Base-by-base conservation (phyloP, 2,797 vertebrate genomes). In the Notamacropus eugenii region DNA sequence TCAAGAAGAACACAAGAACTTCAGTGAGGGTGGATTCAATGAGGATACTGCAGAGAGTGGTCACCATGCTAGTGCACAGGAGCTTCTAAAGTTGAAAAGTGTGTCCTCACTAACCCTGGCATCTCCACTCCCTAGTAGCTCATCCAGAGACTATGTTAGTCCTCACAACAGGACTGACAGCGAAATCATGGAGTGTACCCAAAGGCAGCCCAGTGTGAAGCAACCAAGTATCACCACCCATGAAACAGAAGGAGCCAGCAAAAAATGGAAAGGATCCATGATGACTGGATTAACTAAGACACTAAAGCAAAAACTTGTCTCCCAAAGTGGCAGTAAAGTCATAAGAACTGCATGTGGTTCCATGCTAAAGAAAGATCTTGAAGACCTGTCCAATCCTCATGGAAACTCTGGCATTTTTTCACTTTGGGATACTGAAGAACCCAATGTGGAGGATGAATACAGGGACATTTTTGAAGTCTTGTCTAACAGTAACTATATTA, bases 21-120 rank as follows among this genome's bases (percentile, higher is more conserved):
- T 97, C 57, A 96, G 94, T n/a, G 98, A 99, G 97, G 98, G 98
- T 97, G 98, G 98, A 54, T 98, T 98, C 95, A 98, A 98, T 67
- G 98, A 99, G 97, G 98, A 98, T 28, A 94, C 98, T 93, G 87
- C 97, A 55, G 98, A 98, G 1, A 93, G 96, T 4, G 98, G 98
- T 67, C 94, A 91, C 91, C 93, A 52, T 31, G 97, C 93, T 90
- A 90, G 96, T 58, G 50, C 74, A 90, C 96, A 98, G 96, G 96
- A 96, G 0, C 91, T 95, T 0, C 0, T 8, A 91, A 97, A 98
- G 91, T 95, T 92, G 67, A 97, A 96, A 55, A 98, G 24, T 3
- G 96, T 98, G 95, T 55, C 95, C 34, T 91, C 98, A 27, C 28
- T 98, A 9, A 97, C 98, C 67, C 97, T 98, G 11, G 93, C 98